Evolutionary conservation across 2,888 invertebrate species (phyloP), one percentile per base, ranked within the genome.

Genomic region (Spisula subtruncata): DNA sequence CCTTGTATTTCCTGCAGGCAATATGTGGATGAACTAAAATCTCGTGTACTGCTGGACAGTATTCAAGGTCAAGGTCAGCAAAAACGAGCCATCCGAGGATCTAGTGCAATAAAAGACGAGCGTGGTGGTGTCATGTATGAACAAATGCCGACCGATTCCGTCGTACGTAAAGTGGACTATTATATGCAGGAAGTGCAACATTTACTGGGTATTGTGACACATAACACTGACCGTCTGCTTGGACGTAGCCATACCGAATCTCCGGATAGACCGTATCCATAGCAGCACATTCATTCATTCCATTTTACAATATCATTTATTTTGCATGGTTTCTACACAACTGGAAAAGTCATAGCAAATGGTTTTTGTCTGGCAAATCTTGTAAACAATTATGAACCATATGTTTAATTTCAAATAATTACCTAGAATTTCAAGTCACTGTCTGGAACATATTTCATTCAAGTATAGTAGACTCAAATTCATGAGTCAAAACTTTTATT

Each of bases 131-230:
- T 90, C 12, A 75, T 92, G 46, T 92, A 88, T 87, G 94, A 95
- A 54, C 88, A 87, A 51, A 81, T 93, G 51, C 89, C 94, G 0
- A 91, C 92, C n/a, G 94, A 94, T 56, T 89, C 92, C 29, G 89
- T 95, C 1, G 48, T 94, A n/a, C 91, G 93, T 35, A 93, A 94
- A 85, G 91, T 94, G 5, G 94, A 94, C 60, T 93, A 93, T 41
- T 94, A 93, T 71, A 89, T 93, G 66, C 90, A 91, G 81, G 92
- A 92, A 82, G 83, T 87, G 20, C 86, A 90, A 20, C 92, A 89
- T 56, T 83, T 92, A 56, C 60, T 92, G 79, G 88, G 88, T 16
- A 84, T 82, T 41, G 88, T 92, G 0, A 92, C 91, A 20, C 46
- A 82, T 16, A 92, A 92, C 29, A 92, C 92, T n/a, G 92, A 92